Evolutionary conservation across 2,888 invertebrate species (phyloP).

Genomic region (Calliopum simillimum): DNA sequence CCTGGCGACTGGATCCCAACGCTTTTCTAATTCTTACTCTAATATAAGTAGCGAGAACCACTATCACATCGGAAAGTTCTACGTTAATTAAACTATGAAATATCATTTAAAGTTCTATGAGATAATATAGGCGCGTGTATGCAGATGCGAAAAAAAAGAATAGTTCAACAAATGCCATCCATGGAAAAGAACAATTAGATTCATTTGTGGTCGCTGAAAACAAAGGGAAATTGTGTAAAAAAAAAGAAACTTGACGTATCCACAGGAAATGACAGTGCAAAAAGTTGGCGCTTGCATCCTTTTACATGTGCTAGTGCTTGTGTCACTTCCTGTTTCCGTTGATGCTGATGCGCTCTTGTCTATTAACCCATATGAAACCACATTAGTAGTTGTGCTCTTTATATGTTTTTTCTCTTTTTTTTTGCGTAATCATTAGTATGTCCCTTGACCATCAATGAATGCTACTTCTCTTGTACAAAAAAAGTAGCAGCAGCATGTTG

Average conservation of each 20-base stretch:
- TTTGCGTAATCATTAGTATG: not conserved
- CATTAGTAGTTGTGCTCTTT: no score
- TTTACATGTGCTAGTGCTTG: not conserved
- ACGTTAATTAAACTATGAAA: no score
- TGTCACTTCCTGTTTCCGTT: slow-evolving; percentile 19
- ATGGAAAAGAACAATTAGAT: slow-evolving; percentile 1
- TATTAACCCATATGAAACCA: no score
- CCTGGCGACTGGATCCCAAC: no score
- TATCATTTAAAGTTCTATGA: no score
- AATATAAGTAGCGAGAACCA: no score
- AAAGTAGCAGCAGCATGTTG: not conserved
- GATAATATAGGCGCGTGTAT: no score
- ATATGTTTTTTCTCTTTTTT: not conserved
- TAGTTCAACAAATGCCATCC: no score
- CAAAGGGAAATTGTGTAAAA: not conserved
- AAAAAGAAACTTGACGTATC: not conserved
- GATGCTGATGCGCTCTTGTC: not conserved
- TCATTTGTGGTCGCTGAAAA: not conserved
- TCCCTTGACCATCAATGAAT: slow-evolving; percentile 2
- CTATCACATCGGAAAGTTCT: no score
- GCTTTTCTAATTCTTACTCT: no score
- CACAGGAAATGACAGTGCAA: not conserved
- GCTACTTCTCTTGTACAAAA: no score
- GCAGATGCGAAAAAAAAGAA: no score
- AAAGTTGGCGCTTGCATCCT: not conserved